A percentile compares a stretch with the other conserved stretches of the same genome.
Evolutionary conservation across 2,113 vertebrate species (phyloP).

Genomic region (Hemicordylus capensis): DNA sequence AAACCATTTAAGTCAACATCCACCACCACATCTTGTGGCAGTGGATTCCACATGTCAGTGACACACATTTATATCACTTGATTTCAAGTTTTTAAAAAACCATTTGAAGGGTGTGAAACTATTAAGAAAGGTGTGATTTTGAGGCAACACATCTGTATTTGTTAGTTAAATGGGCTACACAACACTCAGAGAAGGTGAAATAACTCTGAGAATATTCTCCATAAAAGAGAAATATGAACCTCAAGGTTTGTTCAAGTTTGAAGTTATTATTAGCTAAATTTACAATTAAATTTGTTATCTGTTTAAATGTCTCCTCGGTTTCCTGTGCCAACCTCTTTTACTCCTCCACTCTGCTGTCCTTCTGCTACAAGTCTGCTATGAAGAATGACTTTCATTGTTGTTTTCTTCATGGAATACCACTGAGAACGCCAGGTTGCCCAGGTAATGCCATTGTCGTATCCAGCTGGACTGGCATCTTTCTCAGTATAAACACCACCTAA

Average conservation of each 20-base stretch:
- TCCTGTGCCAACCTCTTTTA: conserved; percentile 76
- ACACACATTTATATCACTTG: neutral
- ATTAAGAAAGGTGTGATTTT: neutral
- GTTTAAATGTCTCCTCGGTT: conserved; percentile 51
- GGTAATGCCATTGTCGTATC: conserved; percentile 91
- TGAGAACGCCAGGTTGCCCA: conserved; percentile 92
- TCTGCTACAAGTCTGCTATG: conserved; percentile 78
- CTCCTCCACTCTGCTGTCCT: conserved; percentile 74
- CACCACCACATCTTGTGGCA: neutral
- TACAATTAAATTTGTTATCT: neutral
- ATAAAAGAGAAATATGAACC: neutral
- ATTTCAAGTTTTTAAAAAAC: neutral
- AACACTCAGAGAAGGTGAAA: conserved; percentile 16
- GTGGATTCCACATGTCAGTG: neutral
- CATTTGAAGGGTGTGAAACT: neutral
- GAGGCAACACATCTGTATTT: neutral
- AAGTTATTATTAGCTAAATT: neutral
- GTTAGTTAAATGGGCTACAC: conserved; percentile 4
- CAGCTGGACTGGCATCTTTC: conserved; percentile 74
- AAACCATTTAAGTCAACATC: neutral
- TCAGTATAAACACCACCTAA: conserved; percentile 85
- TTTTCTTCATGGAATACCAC: conserved; percentile 96
- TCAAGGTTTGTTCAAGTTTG: neutral
- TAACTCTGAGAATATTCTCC: conserved; percentile 13
- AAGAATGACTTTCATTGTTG: conserved; percentile 94